Percentiles rank a stretch among this genome's conserved stretches.
Conservation (phyloP, 2,888 invertebrate species). For the Biston stratarius region DNA sequence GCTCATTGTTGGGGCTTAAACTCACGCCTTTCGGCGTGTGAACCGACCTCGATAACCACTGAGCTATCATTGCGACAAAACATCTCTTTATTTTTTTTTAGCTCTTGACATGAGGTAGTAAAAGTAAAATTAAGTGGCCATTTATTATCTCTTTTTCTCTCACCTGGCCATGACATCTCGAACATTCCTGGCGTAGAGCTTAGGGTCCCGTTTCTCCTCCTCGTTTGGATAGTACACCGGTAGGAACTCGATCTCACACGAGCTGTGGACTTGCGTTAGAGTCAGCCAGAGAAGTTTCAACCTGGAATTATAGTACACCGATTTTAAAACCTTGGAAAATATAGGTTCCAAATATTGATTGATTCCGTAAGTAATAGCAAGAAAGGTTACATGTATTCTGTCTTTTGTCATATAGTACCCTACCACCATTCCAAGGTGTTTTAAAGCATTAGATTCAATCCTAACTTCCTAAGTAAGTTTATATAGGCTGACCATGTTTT, state of each 20-base stretch:
- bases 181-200: constrained; percentile 96
- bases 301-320: constrained; percentile 76
- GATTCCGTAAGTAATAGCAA: background rate
- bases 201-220: constrained; percentile 94
- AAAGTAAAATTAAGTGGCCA: too few relatives aligned
- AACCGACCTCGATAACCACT: too few relatives aligned
- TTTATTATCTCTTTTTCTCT: constrained; percentile 62
- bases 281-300: constrained; percentile 95
- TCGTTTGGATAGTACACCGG: constrained; percentile 96
- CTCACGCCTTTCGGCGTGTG: too few relatives aligned
- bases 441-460: too few relatives aligned
- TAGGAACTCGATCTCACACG: constrained; percentile 96
- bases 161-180: constrained; percentile 96
- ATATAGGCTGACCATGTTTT: too few relatives aligned
- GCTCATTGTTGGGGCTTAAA: too few relatives aligned
- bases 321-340: background rate
- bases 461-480: too few relatives aligned
- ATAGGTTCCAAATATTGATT: background rate
- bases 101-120: background rate
- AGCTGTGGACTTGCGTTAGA: constrained; percentile 94
- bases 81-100: too few relatives aligned
- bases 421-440: too few relatives aligned
- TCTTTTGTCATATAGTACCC: too few relatives aligned
- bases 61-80: too few relatives aligned
- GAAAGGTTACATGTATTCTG: too few relatives aligned